A percentile compares a stretch with the other conserved stretches of the same genome.
Evolutionary conservation across 2,797 vertebrate species (phyloP).

Genomic region (Enteromius trimaculatus): DNA sequence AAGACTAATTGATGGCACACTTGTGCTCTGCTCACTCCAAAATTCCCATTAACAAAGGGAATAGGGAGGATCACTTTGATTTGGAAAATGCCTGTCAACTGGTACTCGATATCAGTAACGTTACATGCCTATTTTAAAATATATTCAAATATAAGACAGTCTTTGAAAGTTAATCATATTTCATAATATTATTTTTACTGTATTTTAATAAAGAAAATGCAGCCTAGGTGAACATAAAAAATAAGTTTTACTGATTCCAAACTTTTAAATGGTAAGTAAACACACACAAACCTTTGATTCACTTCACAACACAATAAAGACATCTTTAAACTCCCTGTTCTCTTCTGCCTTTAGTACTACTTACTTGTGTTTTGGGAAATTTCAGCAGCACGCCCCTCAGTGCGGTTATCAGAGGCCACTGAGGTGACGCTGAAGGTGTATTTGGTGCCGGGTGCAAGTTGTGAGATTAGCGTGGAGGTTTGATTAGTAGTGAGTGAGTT

Average conservation of each 20-base stretch:
- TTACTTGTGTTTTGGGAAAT: constrained; percentile 57
- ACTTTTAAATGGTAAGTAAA: not conserved
- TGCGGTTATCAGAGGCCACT: constrained; percentile 42
- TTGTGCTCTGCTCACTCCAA: too few species aligned
- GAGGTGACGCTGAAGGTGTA: constrained; percentile 39
- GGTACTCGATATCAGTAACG: too few species aligned
- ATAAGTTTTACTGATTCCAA: not conserved
- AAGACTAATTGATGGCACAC: too few species aligned
- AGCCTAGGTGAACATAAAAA: not conserved
- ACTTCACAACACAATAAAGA: not conserved
- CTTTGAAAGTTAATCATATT: not conserved
- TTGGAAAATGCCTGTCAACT: too few species aligned
- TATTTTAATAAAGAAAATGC: not conserved
- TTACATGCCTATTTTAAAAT: not conserved
- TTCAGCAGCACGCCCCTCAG: constrained; percentile 6
- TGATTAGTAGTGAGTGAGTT: constrained; percentile 6
- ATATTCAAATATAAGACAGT: not conserved
- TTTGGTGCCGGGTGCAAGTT: constrained; percentile 31
- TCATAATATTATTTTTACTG: not conserved
- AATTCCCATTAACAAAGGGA: too few species aligned
- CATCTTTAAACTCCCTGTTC: not conserved
- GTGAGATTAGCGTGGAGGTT: constrained; percentile 24
- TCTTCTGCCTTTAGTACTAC: constrained; percentile 45
- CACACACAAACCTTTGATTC: not conserved
- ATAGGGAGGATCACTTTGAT: too few species aligned